Base-by-base conservation (phyloP, 2,888 invertebrate genomes). In the Sisyra terminalis region DNA sequence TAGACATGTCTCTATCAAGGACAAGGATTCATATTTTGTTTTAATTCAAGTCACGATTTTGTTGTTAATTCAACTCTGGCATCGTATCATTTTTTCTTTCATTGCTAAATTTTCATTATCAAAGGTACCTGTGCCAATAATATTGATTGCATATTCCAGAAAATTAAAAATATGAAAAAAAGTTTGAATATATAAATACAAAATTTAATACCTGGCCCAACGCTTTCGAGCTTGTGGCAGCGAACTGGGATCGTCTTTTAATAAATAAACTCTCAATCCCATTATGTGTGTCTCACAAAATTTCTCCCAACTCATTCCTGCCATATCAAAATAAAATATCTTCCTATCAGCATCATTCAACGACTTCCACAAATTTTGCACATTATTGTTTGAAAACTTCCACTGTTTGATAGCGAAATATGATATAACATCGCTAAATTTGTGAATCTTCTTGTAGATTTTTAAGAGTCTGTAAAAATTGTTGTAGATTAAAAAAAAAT, bases 331-430 rank as follows among this genome's bases (percentile, higher is more conserved):
- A n/a, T 74, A 73, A 55, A 83, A 86, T 3, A 73, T 60, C 10
- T 67, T 61, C 40, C 65, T 61, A 52, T 79, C 82, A 3, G 60
- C 59, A 0, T 57, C 57, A 0, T 69, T 62, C 24, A 82, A 52
- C 0, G 66, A 65, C 1, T 55, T 53, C 66, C 74, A 69, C 53
- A 84, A 63, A 2, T 51, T 53, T 4, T 65, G 57, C 0, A 77
- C 67, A 24, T 71, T 71, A 13, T 63, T 59, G 45, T 74, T 75
- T 1, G 64, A 58, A 55, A 82, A 83, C n/a, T 62, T 59, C 87
- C 86, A 88, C 45, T 79, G 74, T 47, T 75, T 72, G 5, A 69
- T 76, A 3, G 81, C 75, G 62, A 88, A 88, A 58, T 81, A 86
- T 52, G 79, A 74, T 36, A 87, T 62, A 0, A 78, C 77, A 43